Conservation (phyloP, 2,888 invertebrate species). For the Tachina grossa region DNA sequence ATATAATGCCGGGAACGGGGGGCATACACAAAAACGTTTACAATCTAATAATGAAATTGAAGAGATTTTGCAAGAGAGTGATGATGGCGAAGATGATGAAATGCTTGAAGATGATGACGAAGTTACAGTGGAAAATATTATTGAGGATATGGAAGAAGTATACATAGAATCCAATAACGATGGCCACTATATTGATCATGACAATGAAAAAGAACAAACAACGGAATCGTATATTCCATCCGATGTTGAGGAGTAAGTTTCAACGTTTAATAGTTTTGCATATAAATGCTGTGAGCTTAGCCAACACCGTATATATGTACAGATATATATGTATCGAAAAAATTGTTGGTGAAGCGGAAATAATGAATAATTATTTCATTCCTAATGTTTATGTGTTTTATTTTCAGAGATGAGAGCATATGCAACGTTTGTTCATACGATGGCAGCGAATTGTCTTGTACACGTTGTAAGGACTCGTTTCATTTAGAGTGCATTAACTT, state of each 20-base stretch:
- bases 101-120: slow-evolving; percentile 74
- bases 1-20: slow-evolving; percentile 51
- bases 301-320: too few relatives aligned
- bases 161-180: slow-evolving; percentile 52
- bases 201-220: slow-evolving; percentile 64
- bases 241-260: slow-evolving; percentile 72
- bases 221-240: slow-evolving; percentile 66
- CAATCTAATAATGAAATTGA: slow-evolving; percentile 80
- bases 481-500: slow-evolving; percentile 90
- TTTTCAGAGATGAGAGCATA: slow-evolving; percentile 76
- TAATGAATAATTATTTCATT: background rate
- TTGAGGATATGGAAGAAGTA: slow-evolving; percentile 76
- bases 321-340: too few relatives aligned
- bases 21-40: slow-evolving; percentile 79
- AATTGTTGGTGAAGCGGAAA: too few relatives aligned
- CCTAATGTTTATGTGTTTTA: slow-evolving; percentile 2
- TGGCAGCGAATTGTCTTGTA: slow-evolving; percentile 78
- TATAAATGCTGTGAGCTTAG: background rate
- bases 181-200: slow-evolving; percentile 51
- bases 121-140: slow-evolving; percentile 75
- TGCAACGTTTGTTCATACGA: slow-evolving; percentile 80
- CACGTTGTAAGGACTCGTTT: slow-evolving; percentile 83
- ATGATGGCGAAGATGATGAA: slow-evolving; percentile 77
- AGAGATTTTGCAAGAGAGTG: slow-evolving; percentile 70
- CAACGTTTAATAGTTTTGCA: background rate